Evolutionary conservation across 2,888 invertebrate genomes (phyloP).

Genomic region (Cyaniris semiargus): DNA sequence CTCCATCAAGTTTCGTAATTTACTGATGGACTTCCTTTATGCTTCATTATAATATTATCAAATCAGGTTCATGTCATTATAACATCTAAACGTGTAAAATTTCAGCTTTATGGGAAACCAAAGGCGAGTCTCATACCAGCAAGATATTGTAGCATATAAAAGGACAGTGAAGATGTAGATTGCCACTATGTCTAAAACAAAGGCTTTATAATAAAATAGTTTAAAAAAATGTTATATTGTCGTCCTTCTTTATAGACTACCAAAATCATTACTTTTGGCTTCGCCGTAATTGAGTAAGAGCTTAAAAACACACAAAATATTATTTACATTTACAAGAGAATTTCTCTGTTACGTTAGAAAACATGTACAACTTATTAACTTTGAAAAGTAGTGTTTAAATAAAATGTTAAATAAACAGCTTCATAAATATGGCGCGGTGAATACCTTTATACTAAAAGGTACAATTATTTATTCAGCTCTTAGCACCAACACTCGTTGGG

Average conservation of each 20-base stretch:
- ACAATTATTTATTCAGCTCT: conserved; percentile 48
- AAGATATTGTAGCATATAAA: too few relatives aligned
- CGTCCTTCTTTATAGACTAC: not conserved
- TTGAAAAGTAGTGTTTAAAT: conserved; percentile 40
- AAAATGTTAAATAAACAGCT: conserved; percentile 43
- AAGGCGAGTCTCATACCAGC: too few relatives aligned
- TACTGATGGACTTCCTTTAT: too few relatives aligned
- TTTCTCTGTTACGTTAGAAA: conserved; percentile 7
- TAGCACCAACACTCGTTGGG: conserved; percentile 38
- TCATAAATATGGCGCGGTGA: conserved; percentile 42
- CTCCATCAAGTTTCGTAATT: too few relatives aligned
- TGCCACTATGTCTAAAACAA: too few relatives aligned
- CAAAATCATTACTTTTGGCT: not conserved
- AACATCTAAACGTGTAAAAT: too few relatives aligned
- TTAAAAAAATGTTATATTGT: too few relatives aligned
- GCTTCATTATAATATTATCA: too few relatives aligned
- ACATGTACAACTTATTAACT: conserved; percentile 23
- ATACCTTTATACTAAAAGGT: conserved; percentile 44
- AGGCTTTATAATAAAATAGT: too few relatives aligned
- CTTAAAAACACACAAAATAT: not conserved
- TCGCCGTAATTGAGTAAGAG: not conserved
- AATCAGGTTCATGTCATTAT: too few relatives aligned
- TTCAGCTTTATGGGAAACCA: too few relatives aligned
- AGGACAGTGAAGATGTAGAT: too few relatives aligned
- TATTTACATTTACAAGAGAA: not conserved